phyloP scores from a whole-genome alignment of 2,888 invertebrate genomes.

The Drosophila siamana region DNA sequence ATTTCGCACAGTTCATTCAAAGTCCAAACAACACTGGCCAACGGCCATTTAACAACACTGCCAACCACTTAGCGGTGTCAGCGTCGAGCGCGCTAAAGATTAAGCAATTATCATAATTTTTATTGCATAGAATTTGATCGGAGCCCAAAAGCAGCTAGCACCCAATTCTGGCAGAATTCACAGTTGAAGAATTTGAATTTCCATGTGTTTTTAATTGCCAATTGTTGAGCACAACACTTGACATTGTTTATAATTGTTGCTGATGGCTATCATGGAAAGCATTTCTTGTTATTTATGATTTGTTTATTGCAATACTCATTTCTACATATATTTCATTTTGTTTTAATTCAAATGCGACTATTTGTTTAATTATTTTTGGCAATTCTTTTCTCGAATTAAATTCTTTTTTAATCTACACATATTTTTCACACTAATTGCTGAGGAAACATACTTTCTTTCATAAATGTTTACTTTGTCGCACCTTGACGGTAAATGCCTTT shows the following conservation, averaged over 20 bases:
- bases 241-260: background rate
- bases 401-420: too few relatives aligned
- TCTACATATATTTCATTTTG: background rate
- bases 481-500: too few relatives aligned
- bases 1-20: conserved; percentile 8
- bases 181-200: background rate
- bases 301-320: background rate
- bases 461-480: too few relatives aligned
- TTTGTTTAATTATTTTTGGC: too few relatives aligned
- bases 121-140: conserved; percentile 7
- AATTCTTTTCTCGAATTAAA: too few relatives aligned
- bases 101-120: conserved; percentile 13
- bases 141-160: background rate
- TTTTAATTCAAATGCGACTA: too few relatives aligned
- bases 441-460: too few relatives aligned
- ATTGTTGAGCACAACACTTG: background rate
- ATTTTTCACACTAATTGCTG: too few relatives aligned
- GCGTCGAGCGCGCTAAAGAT: background rate
- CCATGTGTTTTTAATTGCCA: background rate
- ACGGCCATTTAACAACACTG: conserved; percentile 18
- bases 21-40: conserved; percentile 10
- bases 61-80: conserved; percentile 1
- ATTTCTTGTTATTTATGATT: background rate
- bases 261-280: background rate
- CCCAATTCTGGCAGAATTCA: background rate